Base-by-base conservation (phyloP, 1,140 invertebrate species). In the Drosophila arawakana region DNA sequence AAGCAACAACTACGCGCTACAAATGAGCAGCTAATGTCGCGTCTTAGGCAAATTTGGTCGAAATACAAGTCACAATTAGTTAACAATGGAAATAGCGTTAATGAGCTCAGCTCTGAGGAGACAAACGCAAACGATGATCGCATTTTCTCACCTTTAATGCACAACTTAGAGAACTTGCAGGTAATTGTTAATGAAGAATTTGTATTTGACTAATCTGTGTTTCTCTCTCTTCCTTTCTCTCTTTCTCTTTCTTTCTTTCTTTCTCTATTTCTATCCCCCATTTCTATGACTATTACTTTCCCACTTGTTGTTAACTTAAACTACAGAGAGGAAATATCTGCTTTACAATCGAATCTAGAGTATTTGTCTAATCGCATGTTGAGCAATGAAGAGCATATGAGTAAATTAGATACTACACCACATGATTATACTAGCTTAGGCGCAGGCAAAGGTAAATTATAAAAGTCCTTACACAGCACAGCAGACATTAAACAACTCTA, bases 1-100 rank as follows among this genome's bases (percentile, higher is more conserved):
- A 94, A 93, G 84, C 86, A 92, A 91, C 93, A 93, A 83, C 92
- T 94, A 82, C 93, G 93, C 91, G 93, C 93, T 81, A 94, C 93
- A 85, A 94, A 94, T 76, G 91, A 92, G 76, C 94, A 94, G 78
- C 92, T 94, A 75, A 94, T 94, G 94, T 93, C 93, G 89, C 94
- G 94, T 80, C 92, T 94, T 15, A 92, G 93, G 81, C 93, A 93
- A 72, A 90, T 94, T 54, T 94, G 94, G 94, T 93, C 85, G 83
- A 94, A 93, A 91, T 94, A 94, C 92, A 92, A 91, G 57, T 67
- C 80, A 70, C 76, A 76, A 65, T 73, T 74, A 75, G 43, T 65
- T 35, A 44, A 44, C 21, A 60, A 35, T 47, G 44, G 44, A 30
- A 47, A 47, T 46, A 47, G 44, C 18, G 54, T 47, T 41, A 68